phyloP scores from a whole-genome alignment of 1,140 invertebrate genomes.

The Drosophila triauraria region DNA sequence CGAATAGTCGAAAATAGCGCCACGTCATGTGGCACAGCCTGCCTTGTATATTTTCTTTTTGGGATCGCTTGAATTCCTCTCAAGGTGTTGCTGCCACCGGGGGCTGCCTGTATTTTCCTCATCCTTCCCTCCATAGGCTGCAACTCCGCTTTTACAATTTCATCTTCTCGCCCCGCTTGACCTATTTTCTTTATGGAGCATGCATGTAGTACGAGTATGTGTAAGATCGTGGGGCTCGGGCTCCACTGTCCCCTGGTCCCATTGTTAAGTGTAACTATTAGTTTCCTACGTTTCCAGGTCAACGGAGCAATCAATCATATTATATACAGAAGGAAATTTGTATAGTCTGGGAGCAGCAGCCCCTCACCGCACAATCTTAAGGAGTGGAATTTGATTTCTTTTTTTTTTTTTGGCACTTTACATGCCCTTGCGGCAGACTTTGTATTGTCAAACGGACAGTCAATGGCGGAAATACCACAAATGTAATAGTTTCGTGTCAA shows the following conservation, averaged over 20 bases:
- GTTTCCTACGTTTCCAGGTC: constrained; percentile 78
- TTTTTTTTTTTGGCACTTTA: constrained; percentile 44
- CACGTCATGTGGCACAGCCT: constrained; percentile 59
- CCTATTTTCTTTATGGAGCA: constrained; percentile 57
- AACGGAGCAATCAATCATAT: constrained; percentile 83
- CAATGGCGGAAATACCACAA: constrained; percentile 18
- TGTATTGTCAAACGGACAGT: constrained; percentile 34
- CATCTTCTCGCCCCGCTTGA: constrained; percentile 66
- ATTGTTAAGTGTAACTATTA: constrained; percentile 83
- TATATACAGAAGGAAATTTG: constrained; percentile 78
- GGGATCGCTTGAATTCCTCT: constrained; percentile 43
- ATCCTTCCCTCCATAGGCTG: constrained; percentile 9
- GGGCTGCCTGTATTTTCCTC: constrained; percentile 38
- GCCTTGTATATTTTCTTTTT: constrained; percentile 20
- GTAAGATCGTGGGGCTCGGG: constrained; percentile 3
- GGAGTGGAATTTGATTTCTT: constrained; percentile 44
- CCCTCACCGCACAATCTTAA: constrained; percentile 46
- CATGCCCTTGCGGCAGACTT: constrained; percentile 48
- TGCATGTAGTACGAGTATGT: constrained; percentile 6
- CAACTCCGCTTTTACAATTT: constrained; percentile 55
- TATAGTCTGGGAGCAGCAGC: constrained; percentile 53
- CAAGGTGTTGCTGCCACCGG: constrained; percentile 38
- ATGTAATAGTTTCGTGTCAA: constrained; percentile 28
- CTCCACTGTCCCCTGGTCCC: constrained; percentile 50
- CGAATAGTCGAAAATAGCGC: constrained; percentile 62